Evolutionary conservation across 1,140 invertebrate species (phyloP), one percentile per base, ranked within the genome.

Genomic region (Drosophila simulans): DNA sequence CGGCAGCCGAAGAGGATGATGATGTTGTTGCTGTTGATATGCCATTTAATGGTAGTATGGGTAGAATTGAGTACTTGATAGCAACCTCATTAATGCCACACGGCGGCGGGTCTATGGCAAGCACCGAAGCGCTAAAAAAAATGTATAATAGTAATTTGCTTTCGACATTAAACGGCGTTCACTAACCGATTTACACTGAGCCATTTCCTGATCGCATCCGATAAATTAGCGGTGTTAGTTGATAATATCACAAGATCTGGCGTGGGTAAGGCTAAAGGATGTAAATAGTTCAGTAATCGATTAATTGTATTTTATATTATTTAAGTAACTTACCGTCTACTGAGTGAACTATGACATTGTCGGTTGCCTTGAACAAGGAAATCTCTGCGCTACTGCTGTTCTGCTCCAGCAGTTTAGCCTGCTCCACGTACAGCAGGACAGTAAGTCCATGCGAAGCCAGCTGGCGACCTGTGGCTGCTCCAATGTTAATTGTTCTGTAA

Each of bases 401-500:
- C 2, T 93, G 91, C 76, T 93, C 94, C 13, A 83, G 42, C 20
- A 80, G 68, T 27, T 76, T 92, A 0, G 93, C 92, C 75, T 93
- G 94, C 71, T 94, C 94, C n/a, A 95, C 92, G 71, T 95, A 95
- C 0, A 97, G 94, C 22, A 95, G 92, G 0, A 96, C 96, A 59
- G 95, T 94, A 0, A 97, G 95, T 27, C 96, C 96, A 88, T 98
- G 97, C 83, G 96, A 95, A 17, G 96, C 95, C 46, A 98, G 93
- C 84, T 97, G 96, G 17, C 97, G 94, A 57, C 96, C 96, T 69
- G 96, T 95, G 49, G 96, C 94, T 8, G 96, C 95, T 56, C 96
- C 96, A 40, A 95, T 94, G 20, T 96, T 97, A 70, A 96, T 96
- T 45, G 77, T 64, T 71, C 91, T 92, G 13, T 5, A 93, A 51